Evolutionary conservation across 2,113 vertebrate genomes (phyloP).

Genomic region (Pterophyllum scalare): DNA sequence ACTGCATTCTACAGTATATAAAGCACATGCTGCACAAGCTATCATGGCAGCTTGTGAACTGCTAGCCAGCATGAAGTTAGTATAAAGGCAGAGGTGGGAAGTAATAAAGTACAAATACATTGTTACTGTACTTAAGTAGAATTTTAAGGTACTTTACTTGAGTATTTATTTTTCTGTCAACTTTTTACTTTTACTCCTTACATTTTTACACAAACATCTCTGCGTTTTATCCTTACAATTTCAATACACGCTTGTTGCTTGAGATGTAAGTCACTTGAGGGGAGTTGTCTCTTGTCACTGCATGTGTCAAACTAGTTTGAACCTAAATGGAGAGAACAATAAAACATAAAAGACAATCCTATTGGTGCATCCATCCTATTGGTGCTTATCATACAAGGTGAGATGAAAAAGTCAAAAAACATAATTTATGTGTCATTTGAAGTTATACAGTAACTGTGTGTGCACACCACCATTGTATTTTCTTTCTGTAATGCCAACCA

Average conservation of each 20-base stretch:
- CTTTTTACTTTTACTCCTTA: neutral
- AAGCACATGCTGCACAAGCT: neutral
- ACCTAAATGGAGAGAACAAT: too few relatives aligned
- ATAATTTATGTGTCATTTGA: neutral
- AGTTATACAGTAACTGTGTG: neutral
- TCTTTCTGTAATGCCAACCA: neutral
- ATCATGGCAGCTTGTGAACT: neutral
- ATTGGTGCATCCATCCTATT: too few relatives aligned
- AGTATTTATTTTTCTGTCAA: neutral
- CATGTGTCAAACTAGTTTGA: too few relatives aligned
- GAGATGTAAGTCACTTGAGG: too few relatives aligned
- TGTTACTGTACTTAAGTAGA: neutral
- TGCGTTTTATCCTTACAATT: neutral
- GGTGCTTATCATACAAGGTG: too few relatives aligned
- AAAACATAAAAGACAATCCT: too few relatives aligned
- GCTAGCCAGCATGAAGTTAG: neutral
- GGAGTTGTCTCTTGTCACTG: too few relatives aligned
- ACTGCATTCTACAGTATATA: neutral
- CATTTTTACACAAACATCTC: neutral
- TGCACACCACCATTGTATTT: neutral
- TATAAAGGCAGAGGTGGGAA: neutral
- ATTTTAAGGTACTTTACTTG: neutral
- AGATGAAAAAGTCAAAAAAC: too few relatives aligned
- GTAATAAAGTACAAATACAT: slow-evolving; percentile 1
- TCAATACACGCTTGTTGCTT: too few relatives aligned